A percentile compares a stretch with the other conserved stretches of the same genome.
These are phyloP conservation scores for Styela clava DNA, from an alignment of 23 tunicate genomes.

Conservation along the genomic window DNA sequence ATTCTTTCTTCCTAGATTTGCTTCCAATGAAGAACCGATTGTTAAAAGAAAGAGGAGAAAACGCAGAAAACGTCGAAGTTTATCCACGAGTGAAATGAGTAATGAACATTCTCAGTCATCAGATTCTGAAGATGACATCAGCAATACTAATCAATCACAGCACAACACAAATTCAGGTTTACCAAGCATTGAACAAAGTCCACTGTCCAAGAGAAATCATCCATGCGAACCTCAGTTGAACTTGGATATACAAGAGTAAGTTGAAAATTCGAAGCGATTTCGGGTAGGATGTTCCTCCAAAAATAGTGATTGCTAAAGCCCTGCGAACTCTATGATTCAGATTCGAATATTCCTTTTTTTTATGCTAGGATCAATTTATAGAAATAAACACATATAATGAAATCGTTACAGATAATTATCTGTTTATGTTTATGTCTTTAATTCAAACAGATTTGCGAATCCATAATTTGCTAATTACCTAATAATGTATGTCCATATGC, in stretches of 20 bases:
- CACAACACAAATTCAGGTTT: neutral
- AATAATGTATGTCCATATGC: too few species aligned
- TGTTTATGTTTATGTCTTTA: too few species aligned
- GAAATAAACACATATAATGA: too few species aligned
- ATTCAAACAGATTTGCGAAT: too few species aligned
- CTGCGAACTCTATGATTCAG: too few species aligned
- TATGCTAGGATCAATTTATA: too few species aligned
- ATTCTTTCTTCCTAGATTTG: slow-evolving; percentile 10
- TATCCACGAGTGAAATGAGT: neutral
- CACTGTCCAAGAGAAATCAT: neutral
- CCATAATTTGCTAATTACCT: too few species aligned
- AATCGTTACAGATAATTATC: too few species aligned
- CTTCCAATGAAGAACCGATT: slow-evolving; percentile 24
- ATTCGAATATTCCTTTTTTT: too few species aligned
- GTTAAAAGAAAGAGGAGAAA: slow-evolving; percentile 25
- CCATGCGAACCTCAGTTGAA: slow-evolving; percentile 20
- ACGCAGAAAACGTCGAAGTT: slow-evolving; percentile 20
- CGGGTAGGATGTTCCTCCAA: too few species aligned
- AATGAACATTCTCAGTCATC: slow-evolving; percentile 14
- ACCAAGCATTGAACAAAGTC: slow-evolving; percentile 1
- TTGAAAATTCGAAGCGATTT: neutral
- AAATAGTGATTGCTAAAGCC: too few species aligned
- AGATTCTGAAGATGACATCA: slow-evolving; percentile 19
- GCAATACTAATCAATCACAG: neutral
- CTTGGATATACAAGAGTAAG: slow-evolving; percentile 23